Base-by-base conservation (phyloP, 1,140 invertebrate species). In the Aphelenchoides fujianensis region DNA sequence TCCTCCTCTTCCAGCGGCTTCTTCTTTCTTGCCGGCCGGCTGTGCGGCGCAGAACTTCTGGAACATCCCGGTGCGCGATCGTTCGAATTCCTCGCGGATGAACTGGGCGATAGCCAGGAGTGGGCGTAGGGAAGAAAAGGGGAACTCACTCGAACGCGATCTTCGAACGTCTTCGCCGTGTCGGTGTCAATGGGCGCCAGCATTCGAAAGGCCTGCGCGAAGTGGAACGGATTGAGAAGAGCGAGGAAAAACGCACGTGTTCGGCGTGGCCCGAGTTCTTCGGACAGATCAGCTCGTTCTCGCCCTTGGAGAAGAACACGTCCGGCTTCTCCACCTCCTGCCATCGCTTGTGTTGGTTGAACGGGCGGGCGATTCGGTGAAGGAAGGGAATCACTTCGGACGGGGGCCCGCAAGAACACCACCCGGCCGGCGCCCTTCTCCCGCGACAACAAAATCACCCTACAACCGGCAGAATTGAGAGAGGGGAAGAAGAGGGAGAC, bases 1-100 rank as follows among this genome's bases (percentile, higher is more conserved):
- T 76, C 68, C 32, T 68, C 59, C 19, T 76, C 70, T 34, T 70
- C 73, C 32, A 73, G 53, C 19, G 70, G 59, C 31, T 79, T 73
- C 19, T 69, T 61, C 2, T 61, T 16, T 61, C 16, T 31, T n/a
- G 31, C 30, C 59, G 36, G 16, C 59, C 2, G 41, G 23, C 23
- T 48, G 41, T 16, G 41, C 41, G 12, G 59, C 59, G 2, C 59
- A 30, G n/a, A 2, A 30, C 68, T 7, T 35, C 83, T 0, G 90
- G 90, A 0, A 87, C 82, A 34, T 90, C 88, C 3, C 89, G 90
- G 1, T 83, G 84, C 57, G 87, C 88, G 83, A 91, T 93, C 12
- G 89, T 87, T 67, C 91, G 90, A 82, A 91, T 92, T 28, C 93
- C 90, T 66, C 89, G 89, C 68, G 90, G 89, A 52, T 92, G 74